Percentiles rank a stretch among this genome's conserved stretches.
Evolutionary conservation across 2,888 invertebrate species (phyloP).

Genomic region (Phlogophora meticulosa): DNA sequence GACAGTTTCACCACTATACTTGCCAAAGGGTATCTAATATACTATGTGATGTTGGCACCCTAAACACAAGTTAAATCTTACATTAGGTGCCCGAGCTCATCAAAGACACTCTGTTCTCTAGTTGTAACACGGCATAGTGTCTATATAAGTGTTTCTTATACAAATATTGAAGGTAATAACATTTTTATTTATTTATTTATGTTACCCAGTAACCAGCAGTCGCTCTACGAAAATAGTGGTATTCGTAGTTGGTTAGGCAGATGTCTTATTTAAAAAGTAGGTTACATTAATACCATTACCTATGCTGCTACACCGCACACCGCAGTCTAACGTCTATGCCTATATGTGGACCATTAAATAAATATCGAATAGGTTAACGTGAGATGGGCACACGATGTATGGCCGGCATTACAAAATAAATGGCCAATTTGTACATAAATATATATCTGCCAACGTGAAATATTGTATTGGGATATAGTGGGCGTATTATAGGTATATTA

Average conservation of each 20-base stretch:
- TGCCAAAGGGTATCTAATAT: too few species aligned
- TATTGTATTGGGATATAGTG: conserved; percentile 65
- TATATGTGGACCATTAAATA: conserved; percentile 71
- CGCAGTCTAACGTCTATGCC: conserved; percentile 50
- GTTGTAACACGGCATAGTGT: too few species aligned
- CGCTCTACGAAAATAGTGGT: too few species aligned
- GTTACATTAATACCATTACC: conserved; percentile 17
- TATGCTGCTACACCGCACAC: conserved; percentile 26
- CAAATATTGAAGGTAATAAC: too few species aligned
- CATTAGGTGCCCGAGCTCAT: too few species aligned
- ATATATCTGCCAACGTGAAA: conserved; percentile 69
- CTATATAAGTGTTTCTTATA: too few species aligned
- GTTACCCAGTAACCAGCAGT: too few species aligned
- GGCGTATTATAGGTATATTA: conserved; percentile 51
- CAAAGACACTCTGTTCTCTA: too few species aligned
- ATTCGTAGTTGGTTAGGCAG: background rate
- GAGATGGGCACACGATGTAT: conserved; percentile 69
- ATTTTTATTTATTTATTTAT: too few species aligned
- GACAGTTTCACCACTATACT: too few species aligned
- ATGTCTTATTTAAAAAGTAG: conserved; percentile 12
- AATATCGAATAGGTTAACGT: conserved; percentile 71
- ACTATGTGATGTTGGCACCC: too few species aligned
- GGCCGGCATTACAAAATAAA: conserved; percentile 71
- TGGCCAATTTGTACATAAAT: conserved; percentile 78
- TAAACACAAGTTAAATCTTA: too few species aligned